Evolutionary conservation across 2,888 invertebrate species (phyloP), one percentile per base, ranked within the genome.

Genomic region (Cactoblastis cactorum): DNA sequence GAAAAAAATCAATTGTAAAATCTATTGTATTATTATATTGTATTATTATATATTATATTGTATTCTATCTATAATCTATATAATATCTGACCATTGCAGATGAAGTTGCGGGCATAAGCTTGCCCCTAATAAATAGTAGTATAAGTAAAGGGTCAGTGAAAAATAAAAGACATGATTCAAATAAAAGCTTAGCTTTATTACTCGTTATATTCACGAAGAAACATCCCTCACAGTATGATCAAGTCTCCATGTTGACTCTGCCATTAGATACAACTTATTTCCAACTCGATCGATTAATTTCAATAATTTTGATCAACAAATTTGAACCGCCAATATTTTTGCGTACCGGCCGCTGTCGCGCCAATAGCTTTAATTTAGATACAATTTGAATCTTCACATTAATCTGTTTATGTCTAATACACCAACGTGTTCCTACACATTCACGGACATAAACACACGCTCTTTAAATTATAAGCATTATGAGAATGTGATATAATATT

Each of bases 121-220:
- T n/a, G n/a, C n/a, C n/a, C n/a, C n/a, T n/a, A 24, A 24, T 24
- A 24, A 24, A 24, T 8, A 24, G 8, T 12, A 12, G 2, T 8
- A 33, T 8, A 12, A 8, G 33, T 32, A 45, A n/a, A 34, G 14
- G 12, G 50, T 19, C 17, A 12, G 34, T 17, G 12, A 52, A 53
- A 84, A 88, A 86, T 86, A 78, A 89, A 88, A 87, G 69, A 54
- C 76, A 60, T 49, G 58, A 63, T 61, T 92, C 92, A 92, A 92
- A 92, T 93, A 92, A 92, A 93, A 92, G 92, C 92, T 93, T 92
- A 92, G 92, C 92, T 92, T 92, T 92, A 92, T 92, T 92, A 92
- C 91, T 92, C 91, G 92, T 92, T 91, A 90, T 92, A 92, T 92
- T 92, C 90, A 92, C 87, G 90, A 91, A 92, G 87, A 90, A 90